Base-by-base conservation (phyloP, 2,113 vertebrate species). In the Synodontis membranacea region DNA sequence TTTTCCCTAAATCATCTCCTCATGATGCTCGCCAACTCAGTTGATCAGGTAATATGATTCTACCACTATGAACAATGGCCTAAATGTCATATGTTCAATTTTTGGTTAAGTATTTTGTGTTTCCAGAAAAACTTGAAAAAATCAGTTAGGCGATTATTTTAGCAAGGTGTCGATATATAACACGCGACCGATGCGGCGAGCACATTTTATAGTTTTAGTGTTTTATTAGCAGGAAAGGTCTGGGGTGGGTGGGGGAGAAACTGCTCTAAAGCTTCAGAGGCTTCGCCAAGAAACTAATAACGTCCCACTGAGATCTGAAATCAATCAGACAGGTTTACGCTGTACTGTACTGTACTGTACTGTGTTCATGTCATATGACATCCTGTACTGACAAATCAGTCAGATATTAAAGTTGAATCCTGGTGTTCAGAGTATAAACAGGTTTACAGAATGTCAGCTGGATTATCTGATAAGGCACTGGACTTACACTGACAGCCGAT, bases 401-500 rank as follows among this genome's bases (percentile, higher is more conserved):
- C 70, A 28, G 37, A 17, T 68, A 66, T 66, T 25, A 25, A 14
- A 14, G 11, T 25, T 44, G 39, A 42, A 72, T 31, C 64, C 31
- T 72, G 37, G 5, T 39, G 25, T n/a, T 6, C 21, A 56, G 19
- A 8, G 64, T 66, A 66, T 17, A 21, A 42, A 25, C 11, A 75
- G 42, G 23, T 74, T 74, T 8, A 74, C 0, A 14, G 42, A 0
- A 14, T 74, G 23, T 1, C 50, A 6, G 4, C 25, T 31, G 12
- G 14, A n/a, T 54, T 19, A 21, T 54, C 8, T 17, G 11, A 48
- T 64, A 14, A 4, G 31, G 34, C 14, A 44, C 46, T n/a, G 23
- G 46, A 97, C 97, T 99, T 91, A 99, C 97, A 99, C 89, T 98
- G 97, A 93, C 98, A 99, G 90, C 98, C 98, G 52, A 97, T 97